Evolutionary conservation across 1,140 invertebrate genomes (phyloP), one percentile per base, ranked within the genome.

Genomic region (Lucilia cuprina): DNA sequence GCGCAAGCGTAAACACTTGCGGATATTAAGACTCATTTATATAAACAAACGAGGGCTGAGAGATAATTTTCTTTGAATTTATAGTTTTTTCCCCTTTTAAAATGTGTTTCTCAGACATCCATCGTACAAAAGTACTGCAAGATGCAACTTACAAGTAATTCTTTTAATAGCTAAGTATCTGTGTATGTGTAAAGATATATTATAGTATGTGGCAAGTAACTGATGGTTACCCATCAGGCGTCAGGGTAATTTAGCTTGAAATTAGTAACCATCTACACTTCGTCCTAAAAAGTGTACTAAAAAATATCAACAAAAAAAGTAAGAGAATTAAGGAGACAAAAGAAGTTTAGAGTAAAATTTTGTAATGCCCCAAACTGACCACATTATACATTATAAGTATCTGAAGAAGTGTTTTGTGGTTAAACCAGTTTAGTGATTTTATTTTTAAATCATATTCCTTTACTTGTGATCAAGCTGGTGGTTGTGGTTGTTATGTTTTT

Each of bases 171-270:
- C 7, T 41, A 30, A 30, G 25, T 30, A 30, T 30, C 25, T 30
- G 25, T 30, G 25, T 30, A 30, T 30, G 25, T 30, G 25, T 30
- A 3, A 30, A 30, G 1, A 30, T 30, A 30, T 30, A 30, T 30
- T 30, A 30, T 30, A 30, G 65, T 70, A 12, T 21, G 65, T 70
- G n/a, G 41, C 41, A 12, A 70, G 21, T 47, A 78, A 78, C 34
- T 80, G 77, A 80, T 80, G 77, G 77, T 80, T 80, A 80, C 77
- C 77, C 77, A 80, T 80, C 77, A 80, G 41, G 77, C 77, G 77
- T 80, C 77, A 80, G 77, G 77, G 77, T 80, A 80, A 80, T 80
- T 80, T 80, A 80, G 77, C n/a, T 49, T 80, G 77, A 80, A 80
- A 80, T 80, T 80, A 80, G 77, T 49, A 25, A 80, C 47, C 77